Conservation (phyloP, 2,113 vertebrate genomes). For the Pluvianellus socialis region DNA sequence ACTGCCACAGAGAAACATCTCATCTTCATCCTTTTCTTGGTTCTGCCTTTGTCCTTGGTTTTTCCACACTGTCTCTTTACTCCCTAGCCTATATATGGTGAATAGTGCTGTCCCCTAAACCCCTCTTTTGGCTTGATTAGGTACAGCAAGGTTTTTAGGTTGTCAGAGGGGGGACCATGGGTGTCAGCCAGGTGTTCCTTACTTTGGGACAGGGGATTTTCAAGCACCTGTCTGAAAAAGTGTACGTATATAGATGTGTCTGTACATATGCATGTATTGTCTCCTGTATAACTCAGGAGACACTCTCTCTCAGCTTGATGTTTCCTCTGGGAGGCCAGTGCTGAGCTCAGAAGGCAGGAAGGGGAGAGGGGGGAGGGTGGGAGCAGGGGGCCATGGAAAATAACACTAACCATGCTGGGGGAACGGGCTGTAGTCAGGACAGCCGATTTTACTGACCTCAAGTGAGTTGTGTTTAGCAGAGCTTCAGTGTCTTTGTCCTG, state of each 20-base stretch:
- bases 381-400: background rate
- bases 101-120: background rate
- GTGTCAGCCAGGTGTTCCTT: background rate
- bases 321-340: background rate
- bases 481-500: background rate
- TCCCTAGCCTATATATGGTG: background rate
- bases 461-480: background rate
- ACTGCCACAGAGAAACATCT: background rate
- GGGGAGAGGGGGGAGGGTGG: accelerated
- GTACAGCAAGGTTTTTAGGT: background rate
- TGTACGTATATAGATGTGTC: accelerated
- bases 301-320: background rate
- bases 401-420: background rate
- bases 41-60: background rate
- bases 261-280: too few relatives aligned
- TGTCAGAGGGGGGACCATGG: background rate
- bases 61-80: background rate
- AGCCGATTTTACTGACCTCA: background rate
- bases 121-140: background rate
- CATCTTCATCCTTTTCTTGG: background rate
- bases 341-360: background rate
- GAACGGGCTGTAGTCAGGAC: background rate
- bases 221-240: background rate
- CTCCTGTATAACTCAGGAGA: background rate
- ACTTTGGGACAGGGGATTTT: background rate